phyloP scores from a whole-genome alignment of 2,888 invertebrate species.

The Laothoe populi region DNA sequence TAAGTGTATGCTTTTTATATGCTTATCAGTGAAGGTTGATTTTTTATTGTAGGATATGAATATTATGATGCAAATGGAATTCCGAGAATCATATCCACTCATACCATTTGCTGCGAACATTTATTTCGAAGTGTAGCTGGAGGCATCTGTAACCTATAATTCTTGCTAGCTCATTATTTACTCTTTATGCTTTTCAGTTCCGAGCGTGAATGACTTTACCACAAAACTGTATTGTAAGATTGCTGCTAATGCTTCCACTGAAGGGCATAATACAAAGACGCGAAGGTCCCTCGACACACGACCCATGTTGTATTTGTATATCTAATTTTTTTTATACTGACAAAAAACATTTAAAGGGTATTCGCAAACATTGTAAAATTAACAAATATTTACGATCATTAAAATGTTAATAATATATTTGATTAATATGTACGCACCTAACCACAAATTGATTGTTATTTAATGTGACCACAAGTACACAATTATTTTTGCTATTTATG shows the following conservation, averaged over 20 bases:
- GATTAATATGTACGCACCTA: not conserved
- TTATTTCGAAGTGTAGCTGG: conserved; percentile 4
- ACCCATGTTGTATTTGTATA: not conserved
- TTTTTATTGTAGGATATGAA: conserved; percentile 9
- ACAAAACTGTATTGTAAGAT: conserved; percentile 14
- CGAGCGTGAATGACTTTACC: conserved; percentile 12
- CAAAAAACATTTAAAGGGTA: not conserved
- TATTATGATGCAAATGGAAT: conserved; percentile 9
- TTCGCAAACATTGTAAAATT: not conserved
- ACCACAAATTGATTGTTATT: too few species aligned
- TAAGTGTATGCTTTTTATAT: conserved; percentile 2
- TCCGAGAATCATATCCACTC: conserved; percentile 15
- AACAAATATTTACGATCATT: not conserved
- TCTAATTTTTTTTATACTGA: not conserved
- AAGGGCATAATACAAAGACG: conserved; percentile 13
- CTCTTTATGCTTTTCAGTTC: conserved; percentile 17
- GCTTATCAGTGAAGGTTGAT: not conserved
- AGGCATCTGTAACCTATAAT: conserved; percentile 22
- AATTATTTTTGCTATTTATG: too few species aligned
- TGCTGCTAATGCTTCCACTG: conserved; percentile 17
- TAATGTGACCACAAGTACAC: too few species aligned
- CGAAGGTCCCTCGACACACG: conserved; percentile 13
- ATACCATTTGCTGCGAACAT: conserved; percentile 12
- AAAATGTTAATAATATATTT: not conserved
- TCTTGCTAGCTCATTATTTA: conserved; percentile 20